Evolutionary conservation across 2,888 invertebrate genomes (phyloP).

Genomic region (Mamestra brassicae): DNA sequence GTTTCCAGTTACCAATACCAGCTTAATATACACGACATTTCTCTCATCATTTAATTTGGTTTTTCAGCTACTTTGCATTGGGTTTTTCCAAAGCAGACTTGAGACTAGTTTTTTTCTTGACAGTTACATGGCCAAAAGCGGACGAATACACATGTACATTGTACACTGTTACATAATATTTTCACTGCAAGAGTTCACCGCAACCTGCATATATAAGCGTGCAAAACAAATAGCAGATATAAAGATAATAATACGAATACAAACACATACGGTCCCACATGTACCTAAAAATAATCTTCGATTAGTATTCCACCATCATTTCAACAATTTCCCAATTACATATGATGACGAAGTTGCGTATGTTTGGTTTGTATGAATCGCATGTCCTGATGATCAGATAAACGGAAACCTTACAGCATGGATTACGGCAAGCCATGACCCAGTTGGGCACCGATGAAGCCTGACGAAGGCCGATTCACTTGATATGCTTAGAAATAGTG

Average conservation of each 20-base stretch:
- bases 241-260: background rate
- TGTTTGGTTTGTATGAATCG: conserved; percentile 54
- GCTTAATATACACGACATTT: conserved; percentile 14
- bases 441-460: conserved; percentile 55
- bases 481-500: conserved; percentile 58
- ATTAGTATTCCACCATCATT: conserved; percentile 57
- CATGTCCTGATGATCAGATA: conserved; percentile 65
- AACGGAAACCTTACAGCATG: conserved; percentile 59
- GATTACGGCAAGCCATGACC: conserved; percentile 62
- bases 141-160: background rate
- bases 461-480: conserved; percentile 51
- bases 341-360: conserved; percentile 41
- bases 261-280: background rate
- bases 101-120: background rate
- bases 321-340: conserved; percentile 60
- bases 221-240: background rate
- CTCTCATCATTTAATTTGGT: conserved; percentile 21
- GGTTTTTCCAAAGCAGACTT: conserved; percentile 4
- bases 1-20: conserved; percentile 33
- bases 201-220: conserved; percentile 7
- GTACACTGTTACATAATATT: conserved; percentile 40
- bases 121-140: conserved; percentile 2
- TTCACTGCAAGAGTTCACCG: conserved; percentile 54
- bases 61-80: conserved; percentile 7
- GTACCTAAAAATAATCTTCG: conserved; percentile 22